Conservation (phyloP, 2,113 vertebrate species). For the pig (Sus scrofa) region T2T-Sscrofa CM000822.6:31107501-31108000, state of each 20-base stretch:
- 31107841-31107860: constrained; percentile 80
- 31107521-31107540: constrained; percentile 23
- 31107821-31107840: constrained; percentile 58
- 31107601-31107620: not conserved
- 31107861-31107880: constrained; percentile 78
- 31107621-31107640: not conserved
- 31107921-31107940: constrained; percentile 82
- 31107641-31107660: not conserved
- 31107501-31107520: constrained; percentile 39
- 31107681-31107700: not conserved
- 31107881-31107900: constrained; percentile 69
- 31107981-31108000: constrained; percentile 79
- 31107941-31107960: constrained; percentile 75
- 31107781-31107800: constrained; percentile 36
- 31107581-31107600: constrained; percentile 39
- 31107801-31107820: constrained; percentile 77
- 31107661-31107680: not conserved
- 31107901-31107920: constrained; percentile 76
- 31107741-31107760: constrained; percentile 60
- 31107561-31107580: not conserved
- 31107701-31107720: constrained; percentile 55
- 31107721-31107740: constrained; percentile 52
- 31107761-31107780: constrained; percentile 70
- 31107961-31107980: constrained; percentile 73
- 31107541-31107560: constrained; percentile 16